These are phyloP conservation scores for Lagopus muta DNA, from an alignment of 2,113 vertebrate genomes.

Conservation along the genomic window DNA sequence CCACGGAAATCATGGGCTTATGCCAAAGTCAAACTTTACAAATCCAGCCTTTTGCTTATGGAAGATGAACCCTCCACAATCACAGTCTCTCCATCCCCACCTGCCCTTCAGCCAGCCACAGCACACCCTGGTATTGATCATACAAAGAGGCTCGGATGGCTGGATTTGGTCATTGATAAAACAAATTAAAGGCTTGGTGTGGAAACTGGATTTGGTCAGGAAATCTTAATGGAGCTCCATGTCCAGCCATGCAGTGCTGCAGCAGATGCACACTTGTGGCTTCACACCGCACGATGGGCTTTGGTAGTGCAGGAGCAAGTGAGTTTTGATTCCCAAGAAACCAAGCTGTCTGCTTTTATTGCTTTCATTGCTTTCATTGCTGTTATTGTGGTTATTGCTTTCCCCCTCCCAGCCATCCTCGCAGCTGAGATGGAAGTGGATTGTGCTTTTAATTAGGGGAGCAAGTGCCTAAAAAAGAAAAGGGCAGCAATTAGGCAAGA, in stretches of 20 bases:
- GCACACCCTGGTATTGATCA: neutral
- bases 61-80: slow-evolving; percentile 28
- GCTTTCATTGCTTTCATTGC: neutral
- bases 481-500: slow-evolving; percentile 8
- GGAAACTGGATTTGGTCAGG: too few relatives aligned
- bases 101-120: slow-evolving; percentile 48
- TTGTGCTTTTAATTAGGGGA: slow-evolving; percentile 54
- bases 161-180: neutral
- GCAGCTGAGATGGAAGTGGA: neutral
- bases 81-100: slow-evolving; percentile 7
- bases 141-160: neutral
- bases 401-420: neutral
- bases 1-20: neutral
- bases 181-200: too few relatives aligned
- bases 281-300: too few relatives aligned
- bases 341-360: fast-evolving
- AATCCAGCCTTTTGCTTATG: neutral
- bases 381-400: neutral
- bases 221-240: too few relatives aligned
- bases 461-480: slow-evolving; percentile 24
- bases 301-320: too few relatives aligned
- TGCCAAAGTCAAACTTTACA: neutral
- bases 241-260: too few relatives aligned
- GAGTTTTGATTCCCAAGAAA: too few relatives aligned
- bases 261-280: too few relatives aligned